Percentiles rank a stretch among this genome's conserved stretches.
These are phyloP conservation scores for Halcyon smyrnensis DNA, from an alignment of 2,797 vertebrate genomes.

Conservation along the genomic window DNA sequence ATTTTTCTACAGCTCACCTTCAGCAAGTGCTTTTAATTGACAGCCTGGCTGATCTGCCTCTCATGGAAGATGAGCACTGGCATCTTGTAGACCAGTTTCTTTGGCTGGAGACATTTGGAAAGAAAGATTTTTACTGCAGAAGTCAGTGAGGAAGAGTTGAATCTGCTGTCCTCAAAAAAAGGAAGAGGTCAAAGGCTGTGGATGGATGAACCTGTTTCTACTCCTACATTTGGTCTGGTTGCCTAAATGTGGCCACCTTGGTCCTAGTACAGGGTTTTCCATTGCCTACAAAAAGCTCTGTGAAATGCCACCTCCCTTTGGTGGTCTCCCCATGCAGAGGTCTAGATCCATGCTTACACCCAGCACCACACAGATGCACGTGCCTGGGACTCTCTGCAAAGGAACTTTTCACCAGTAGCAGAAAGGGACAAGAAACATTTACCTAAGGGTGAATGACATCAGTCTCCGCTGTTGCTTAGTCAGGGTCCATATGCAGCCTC, in stretches of 20 bases:
- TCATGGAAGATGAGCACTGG: background rate
- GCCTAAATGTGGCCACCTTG: background rate
- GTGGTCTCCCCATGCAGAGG: background rate
- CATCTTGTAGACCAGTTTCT: background rate
- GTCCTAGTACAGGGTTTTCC: background rate
- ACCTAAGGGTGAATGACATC: background rate
- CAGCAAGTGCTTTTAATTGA: conserved; percentile 26
- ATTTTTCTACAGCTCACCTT: conserved; percentile 20
- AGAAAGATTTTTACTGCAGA: background rate
- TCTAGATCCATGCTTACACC: background rate
- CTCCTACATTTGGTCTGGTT: background rate
- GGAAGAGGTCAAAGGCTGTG: background rate
- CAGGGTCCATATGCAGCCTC: background rate
- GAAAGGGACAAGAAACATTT: background rate
- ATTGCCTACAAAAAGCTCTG: background rate
- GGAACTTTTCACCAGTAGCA: background rate
- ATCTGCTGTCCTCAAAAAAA: background rate
- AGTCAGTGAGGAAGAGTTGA: background rate
- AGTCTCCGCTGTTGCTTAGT: background rate
- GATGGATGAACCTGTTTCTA: background rate
- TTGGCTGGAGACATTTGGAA: background rate
- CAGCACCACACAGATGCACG: background rate
- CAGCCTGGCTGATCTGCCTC: background rate
- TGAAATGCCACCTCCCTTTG: background rate
- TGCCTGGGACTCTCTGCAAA: background rate